These are phyloP conservation scores for Aleiodes testaceus DNA, from an alignment of 2,888 invertebrate genomes.

Conservation along the genomic window DNA sequence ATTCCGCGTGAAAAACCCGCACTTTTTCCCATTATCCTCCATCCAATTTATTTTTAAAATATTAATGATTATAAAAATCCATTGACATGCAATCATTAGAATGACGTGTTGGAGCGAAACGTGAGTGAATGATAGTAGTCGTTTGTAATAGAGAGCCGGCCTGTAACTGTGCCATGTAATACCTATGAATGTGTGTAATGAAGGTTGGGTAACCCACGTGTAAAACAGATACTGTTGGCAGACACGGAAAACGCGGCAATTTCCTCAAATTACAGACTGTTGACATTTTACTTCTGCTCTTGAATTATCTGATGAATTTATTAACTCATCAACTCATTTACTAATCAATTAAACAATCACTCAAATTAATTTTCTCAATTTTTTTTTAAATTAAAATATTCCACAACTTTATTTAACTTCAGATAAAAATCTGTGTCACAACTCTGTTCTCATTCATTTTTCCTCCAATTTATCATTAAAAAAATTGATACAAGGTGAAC, in stretches of 20 bases:
- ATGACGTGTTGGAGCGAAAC: no score
- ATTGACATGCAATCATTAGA: no score
- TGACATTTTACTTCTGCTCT: background rate
- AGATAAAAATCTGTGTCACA: constrained; percentile 26
- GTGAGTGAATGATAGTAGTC: no score
- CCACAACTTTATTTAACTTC: no score
- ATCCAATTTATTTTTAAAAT: no score
- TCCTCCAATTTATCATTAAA: background rate
- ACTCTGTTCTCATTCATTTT: background rate
- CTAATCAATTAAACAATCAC: no score
- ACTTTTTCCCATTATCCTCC: no score
- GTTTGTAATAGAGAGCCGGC: no score
- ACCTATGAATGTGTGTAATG: constrained; percentile 3
- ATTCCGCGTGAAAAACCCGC: no score
- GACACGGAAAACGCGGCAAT: constrained; percentile 13
- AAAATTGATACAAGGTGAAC: constrained; percentile 12
- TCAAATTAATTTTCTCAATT: background rate
- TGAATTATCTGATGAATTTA: background rate
- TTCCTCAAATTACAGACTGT: constrained; percentile 16
- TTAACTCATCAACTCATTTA: background rate
- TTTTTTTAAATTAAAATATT: no score
- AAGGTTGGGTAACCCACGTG: constrained; percentile 13
- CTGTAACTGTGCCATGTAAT: no score
- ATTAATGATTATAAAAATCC: no score
- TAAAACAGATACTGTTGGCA: constrained; percentile 4